Base-by-base conservation (phyloP, 2,888 invertebrate genomes). In the Pogonocherus hispidulus region DNA sequence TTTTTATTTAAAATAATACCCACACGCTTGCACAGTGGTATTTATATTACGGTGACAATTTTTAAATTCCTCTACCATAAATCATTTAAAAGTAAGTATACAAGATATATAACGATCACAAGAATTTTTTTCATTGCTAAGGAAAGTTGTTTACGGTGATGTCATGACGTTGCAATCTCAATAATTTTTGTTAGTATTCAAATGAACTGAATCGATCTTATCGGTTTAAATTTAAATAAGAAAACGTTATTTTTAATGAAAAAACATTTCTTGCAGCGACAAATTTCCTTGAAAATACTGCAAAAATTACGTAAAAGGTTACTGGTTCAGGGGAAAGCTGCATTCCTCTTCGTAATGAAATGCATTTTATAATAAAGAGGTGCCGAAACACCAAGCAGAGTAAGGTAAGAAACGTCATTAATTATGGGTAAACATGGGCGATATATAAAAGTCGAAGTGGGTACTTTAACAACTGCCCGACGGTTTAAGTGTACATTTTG, bases 301-400 rank as follows among this genome's bases (percentile, higher is more conserved):
- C n/a, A n/a, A n/a, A n/a, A n/a, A 69, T 72, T 69, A 59, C 51
- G 55, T 64, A 63, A 75, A 74, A 74, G 70, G 73, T 74, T 76
- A 76, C 71, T 66, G 65, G 73, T 75, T 73, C 76, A 76, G 72
- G 74, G 71, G 52, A 63, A 65, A 59, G 57, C 57, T 56, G 67
- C 59, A 71, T 66, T 67, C 64, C 66, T 52, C 49, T 65, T 66
- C 57, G 41, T 47, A 66, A 72, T 67, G 73, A 70, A 71, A 66
- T 59, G 64, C 56, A 56, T 60, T 62, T 66, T 55, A 62, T 46
- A 44, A 62, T 47, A 22, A 27, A 66, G 59, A 52, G 18, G 37
- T 41, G 35, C 55, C 37, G 35, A 55, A 55, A 41, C 37, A 35
- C 19, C 37, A 55, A 55, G 37, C 20, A 22, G n/a, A 37, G 14